Percentiles rank a stretch among this genome's conserved stretches.
Conservation (phyloP, 2,888 invertebrate genomes). For the Corbicula japonica region DNA sequence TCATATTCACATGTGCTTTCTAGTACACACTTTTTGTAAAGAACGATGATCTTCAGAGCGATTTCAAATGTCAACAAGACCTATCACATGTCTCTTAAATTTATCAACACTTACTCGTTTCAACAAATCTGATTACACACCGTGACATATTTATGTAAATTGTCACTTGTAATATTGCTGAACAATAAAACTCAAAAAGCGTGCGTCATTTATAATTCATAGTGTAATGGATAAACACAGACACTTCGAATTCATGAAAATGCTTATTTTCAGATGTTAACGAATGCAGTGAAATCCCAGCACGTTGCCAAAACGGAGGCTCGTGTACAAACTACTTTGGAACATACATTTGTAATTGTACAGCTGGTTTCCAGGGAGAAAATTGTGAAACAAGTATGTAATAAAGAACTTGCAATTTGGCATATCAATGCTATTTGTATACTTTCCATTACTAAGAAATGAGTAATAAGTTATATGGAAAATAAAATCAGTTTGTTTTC, state of each 20-base stretch:
- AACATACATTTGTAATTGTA: constrained; percentile 25
- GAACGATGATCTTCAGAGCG: not conserved
- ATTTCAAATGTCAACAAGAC: not conserved
- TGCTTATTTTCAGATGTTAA: constrained; percentile 31
- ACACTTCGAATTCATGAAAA: not conserved
- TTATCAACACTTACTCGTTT: too few relatives aligned
- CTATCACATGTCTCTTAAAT: too few relatives aligned
- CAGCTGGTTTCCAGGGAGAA: constrained; percentile 22
- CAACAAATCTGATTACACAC: too few relatives aligned
- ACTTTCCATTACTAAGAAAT: not conserved
- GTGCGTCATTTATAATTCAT: too few relatives aligned
- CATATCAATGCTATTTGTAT: not conserved
- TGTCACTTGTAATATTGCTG: too few relatives aligned
- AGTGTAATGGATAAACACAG: too few relatives aligned
- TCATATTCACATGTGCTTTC: not conserved
- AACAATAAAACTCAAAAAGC: too few relatives aligned
- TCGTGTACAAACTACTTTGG: constrained; percentile 16
- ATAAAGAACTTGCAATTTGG: not conserved
- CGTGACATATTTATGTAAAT: too few relatives aligned
- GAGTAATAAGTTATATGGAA: not conserved
- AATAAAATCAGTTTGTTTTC: not conserved
- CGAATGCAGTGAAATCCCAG: constrained; percentile 17
- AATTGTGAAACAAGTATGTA: constrained; percentile 28
- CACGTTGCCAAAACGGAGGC: constrained; percentile 16
- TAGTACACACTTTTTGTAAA: not conserved